These are phyloP conservation scores for Odontothrips loti DNA, from an alignment of 2,888 invertebrate species.

Conservation along the genomic window DNA sequence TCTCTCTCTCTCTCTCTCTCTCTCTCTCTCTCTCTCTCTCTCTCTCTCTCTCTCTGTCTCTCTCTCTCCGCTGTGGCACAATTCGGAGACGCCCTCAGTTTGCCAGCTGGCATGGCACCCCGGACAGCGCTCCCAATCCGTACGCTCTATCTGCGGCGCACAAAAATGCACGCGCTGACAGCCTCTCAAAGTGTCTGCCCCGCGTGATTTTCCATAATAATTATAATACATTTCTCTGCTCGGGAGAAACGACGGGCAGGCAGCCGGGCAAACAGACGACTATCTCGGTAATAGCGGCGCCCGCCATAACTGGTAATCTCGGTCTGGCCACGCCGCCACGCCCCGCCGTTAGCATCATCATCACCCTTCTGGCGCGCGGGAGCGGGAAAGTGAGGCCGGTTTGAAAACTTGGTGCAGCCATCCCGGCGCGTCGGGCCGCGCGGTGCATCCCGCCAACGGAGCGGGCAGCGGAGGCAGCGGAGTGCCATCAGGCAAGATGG, in stretches of 20 bases:
- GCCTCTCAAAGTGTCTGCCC: too few species aligned
- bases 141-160: background rate
- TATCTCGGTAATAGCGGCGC: background rate
- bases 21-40: background rate
- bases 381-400: background rate
- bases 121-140: background rate
- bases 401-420: background rate
- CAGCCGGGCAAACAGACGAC: background rate
- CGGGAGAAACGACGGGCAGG: background rate
- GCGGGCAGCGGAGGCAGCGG: too few species aligned
- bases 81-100: background rate
- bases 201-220: too few species aligned
- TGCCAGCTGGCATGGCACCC: slow-evolving; percentile 18
- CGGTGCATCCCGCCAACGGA: too few species aligned
- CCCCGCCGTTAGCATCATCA: background rate
- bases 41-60: background rate
- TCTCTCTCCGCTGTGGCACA: too few species aligned
- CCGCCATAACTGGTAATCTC: background rate
- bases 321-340: background rate
- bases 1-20: background rate
- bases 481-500: too few species aligned
- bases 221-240: too few species aligned
- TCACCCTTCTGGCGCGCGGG: background rate
- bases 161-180: background rate
- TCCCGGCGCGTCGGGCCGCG: background rate